Conservation (phyloP, 2,888 invertebrate species). For the Adelphocoris suturalis region DNA sequence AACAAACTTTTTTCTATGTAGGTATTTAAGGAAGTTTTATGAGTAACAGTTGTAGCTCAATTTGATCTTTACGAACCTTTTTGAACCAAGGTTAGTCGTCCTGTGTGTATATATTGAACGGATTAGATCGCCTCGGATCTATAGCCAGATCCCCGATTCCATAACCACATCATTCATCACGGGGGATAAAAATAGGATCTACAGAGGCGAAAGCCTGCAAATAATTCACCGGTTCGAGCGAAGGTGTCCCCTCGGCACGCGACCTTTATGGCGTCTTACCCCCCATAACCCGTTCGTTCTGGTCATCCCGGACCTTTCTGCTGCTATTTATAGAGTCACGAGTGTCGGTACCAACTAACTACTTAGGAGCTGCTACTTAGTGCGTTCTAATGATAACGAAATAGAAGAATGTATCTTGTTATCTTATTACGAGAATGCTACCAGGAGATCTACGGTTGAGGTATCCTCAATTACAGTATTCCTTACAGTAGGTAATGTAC, state of each 20-base stretch:
- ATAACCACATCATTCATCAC: constrained; percentile 2
- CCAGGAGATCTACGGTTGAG: no score
- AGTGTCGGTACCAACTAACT: not conserved
- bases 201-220: not conserved
- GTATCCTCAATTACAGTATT: no score
- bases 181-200: constrained; percentile 17
- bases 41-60: no score
- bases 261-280: constrained; percentile 17
- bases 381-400: not conserved
- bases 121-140: not conserved
- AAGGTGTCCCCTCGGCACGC: constrained; percentile 1
- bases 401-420: no score
- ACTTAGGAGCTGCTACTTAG: not conserved
- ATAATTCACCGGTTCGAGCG: constrained; percentile 44
- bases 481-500: no score
- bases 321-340: not conserved
- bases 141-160: constrained; percentile 27
- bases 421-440: no score
- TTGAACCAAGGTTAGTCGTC: not conserved
- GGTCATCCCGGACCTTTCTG: constrained; percentile 10
- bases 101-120: not conserved
- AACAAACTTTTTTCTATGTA: no score
- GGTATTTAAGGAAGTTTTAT: no score
- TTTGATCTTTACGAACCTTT: no score
- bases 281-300: constrained; percentile 21